These are phyloP conservation scores for Drosophila azteca DNA, from an alignment of 1,140 invertebrate genomes.

Conservation along the genomic window DNA sequence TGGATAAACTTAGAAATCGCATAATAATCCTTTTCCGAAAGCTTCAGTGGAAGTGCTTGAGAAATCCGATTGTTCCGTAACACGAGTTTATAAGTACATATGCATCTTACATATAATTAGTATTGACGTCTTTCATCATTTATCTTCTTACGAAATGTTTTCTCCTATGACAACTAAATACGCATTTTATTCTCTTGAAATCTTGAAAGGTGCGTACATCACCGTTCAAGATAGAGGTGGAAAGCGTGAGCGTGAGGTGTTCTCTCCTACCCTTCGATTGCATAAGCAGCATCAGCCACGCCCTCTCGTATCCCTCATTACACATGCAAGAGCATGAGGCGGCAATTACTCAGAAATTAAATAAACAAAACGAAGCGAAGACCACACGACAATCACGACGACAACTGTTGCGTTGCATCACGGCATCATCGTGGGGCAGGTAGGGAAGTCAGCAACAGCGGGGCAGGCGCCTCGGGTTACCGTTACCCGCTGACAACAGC, in stretches of 20 bases:
- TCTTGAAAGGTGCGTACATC: no score
- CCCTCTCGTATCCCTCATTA: slow-evolving; percentile 57
- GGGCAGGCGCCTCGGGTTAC: slow-evolving; percentile 55
- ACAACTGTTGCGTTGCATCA: slow-evolving; percentile 71
- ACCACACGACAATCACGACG: slow-evolving; percentile 34
- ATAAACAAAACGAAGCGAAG: slow-evolving; percentile 65
- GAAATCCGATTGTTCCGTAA: no score
- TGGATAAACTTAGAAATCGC: no score
- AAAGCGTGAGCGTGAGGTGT: neutral
- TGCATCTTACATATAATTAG: no score
- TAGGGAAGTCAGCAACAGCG: slow-evolving; percentile 10
- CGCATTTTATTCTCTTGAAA: neutral
- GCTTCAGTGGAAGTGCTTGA: no score
- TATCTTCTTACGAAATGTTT: no score
- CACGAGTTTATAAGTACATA: no score
- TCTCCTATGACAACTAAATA: neutral
- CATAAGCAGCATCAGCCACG: slow-evolving; percentile 28
- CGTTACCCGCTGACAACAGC: slow-evolving; percentile 51
- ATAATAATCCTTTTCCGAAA: no score
- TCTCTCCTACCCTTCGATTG: slow-evolving; percentile 25
- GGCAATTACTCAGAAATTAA: slow-evolving; percentile 79
- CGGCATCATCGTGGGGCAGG: slow-evolving; percentile 9
- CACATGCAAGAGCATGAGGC: slow-evolving; percentile 78
- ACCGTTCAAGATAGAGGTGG: no score
- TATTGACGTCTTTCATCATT: no score